Evolutionary conservation across 1,140 invertebrate species (phyloP), one percentile per base, ranked within the genome.

Genomic region (Gyrodactylus salaris): DNA sequence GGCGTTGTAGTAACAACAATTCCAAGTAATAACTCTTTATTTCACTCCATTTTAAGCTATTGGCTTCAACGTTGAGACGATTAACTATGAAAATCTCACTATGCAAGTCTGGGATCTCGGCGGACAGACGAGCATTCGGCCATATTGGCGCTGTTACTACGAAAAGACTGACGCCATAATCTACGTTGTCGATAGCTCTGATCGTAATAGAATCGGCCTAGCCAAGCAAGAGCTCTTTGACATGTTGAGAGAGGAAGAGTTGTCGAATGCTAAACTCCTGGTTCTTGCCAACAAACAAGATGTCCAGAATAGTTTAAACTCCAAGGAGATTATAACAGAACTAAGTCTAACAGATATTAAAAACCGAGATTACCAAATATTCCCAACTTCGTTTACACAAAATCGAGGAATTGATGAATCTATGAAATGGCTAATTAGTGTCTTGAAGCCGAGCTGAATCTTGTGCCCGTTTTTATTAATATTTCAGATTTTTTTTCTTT

Each of bases 281-380:
- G 91, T 99, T 34, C 82, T 99, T 78, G 94, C 94, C n/a, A 99
- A 99, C 80, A 99, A 99, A 83, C 95, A 99, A 82, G 94, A 98
- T 79, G 92, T 97, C 84, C 87, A 91, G 73, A 91, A 91, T 26
- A 92, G 91, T 78, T 86, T 98, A 84, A 89, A 87, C 72, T 88
- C 93, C 0, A 87, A 91, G 0, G 93, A 99, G 82, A 90, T 99
- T 22, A 91, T 96, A 79, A 89, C 92, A 81, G 89, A 91, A 0
- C 82, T 99, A 68, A 93, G 94, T 16, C 82, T 99, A 73, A 89
- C 95, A 76, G 86, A 88, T 23, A 83, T 99, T 16, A 92, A 92
- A 81, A 94, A 92, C 82, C 85, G 93, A 80, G 95, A 92, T 78
- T 97, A 97, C 83, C 94, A 99, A 85, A 98, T 99, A 78, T 97